Conservation (phyloP, 92 coral and sea anemone genomes). For the Zoanthus gigantus region DNA sequence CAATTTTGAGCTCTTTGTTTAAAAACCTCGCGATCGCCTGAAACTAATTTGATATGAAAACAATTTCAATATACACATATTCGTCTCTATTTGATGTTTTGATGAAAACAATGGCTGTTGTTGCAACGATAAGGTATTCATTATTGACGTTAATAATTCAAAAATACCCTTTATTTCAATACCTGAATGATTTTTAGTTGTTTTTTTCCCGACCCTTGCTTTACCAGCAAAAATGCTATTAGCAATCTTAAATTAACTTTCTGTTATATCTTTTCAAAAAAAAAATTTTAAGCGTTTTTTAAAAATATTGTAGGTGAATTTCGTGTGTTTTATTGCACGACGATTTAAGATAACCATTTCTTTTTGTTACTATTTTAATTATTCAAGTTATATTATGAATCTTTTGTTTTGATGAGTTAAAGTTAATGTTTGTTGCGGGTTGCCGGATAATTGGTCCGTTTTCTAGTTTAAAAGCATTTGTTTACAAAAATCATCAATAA, state of each 20-base stretch:
- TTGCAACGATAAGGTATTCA: not conserved
- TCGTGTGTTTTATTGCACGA: not conserved
- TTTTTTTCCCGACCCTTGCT: not conserved
- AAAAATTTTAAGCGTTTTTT: not conserved
- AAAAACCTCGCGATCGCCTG: not conserved
- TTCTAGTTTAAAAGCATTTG: not conserved
- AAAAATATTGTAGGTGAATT: not conserved
- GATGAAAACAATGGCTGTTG: conserved; percentile 35
- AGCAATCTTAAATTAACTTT: not conserved
- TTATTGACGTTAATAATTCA: not conserved
- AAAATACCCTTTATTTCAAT: not conserved
- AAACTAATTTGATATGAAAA: conserved; percentile 39
- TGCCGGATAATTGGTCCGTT: not conserved
- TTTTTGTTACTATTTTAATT: conserved; percentile 22
- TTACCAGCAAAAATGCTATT: too few species aligned
- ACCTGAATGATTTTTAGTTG: not conserved
- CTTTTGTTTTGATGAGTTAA: conserved; percentile 26
- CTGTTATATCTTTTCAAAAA: not conserved
- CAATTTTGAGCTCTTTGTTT: not conserved
- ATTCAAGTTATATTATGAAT: conserved; percentile 20
- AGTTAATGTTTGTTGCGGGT: conserved; percentile 13
- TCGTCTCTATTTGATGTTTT: conserved; percentile 13
- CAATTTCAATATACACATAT: conserved; percentile 40
- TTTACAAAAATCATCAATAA: conserved; percentile 23
- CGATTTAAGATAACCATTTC: not conserved